Evolutionary conservation across 2,797 vertebrate genomes (phyloP), one percentile per base, ranked within the genome.

Genomic region (Premnoplex brunnescens): DNA sequence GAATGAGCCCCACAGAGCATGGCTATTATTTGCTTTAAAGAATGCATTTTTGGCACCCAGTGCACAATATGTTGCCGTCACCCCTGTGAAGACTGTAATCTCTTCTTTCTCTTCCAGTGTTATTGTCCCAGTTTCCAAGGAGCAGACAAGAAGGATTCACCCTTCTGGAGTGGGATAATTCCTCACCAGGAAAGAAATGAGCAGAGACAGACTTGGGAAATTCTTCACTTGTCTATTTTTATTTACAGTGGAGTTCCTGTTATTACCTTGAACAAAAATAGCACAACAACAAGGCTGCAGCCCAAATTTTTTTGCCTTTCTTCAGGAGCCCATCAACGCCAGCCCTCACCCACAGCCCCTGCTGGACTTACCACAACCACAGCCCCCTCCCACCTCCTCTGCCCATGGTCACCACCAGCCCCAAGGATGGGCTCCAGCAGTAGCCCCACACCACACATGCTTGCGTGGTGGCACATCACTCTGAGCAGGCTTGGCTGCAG

Each of bases 221-320:
- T 96, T 96, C 89, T 96, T 96, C 80, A 71, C 89, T 88, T 86
- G 89, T 90, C 95, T 95, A 73, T 97, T 97, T 95, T 93, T 97
- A 95, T 96, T 96, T 96, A 94, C 83, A 79, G 89, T 20, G 12
- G 64, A 93, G 85, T 94, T 96, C 95, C 94, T 97, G 91, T 94
- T 95, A 93, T 96, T 96, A 96, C 93, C 94, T 95, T 96, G 80
- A 95, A 72, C 83, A 91, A 93, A 95, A 93, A 97, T 94, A 96
- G 85, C 89, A 73, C 80, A 88, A 69, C 87, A 89, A 66, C 82
- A 88, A 89, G 80, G 66, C 66, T 88, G 77, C 80, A 76, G 91
- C 83, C 89, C 86, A 67, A 88, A 87, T 92, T 87, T 62, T 56
- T 87, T 82, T 56, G 71, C 67, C 77, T 85, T 84, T 82, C 49